Evolutionary conservation across 2,113 vertebrate species (phyloP), one percentile per base, ranked within the genome.

Genomic region (Tragelaphus buxtoni): DNA sequence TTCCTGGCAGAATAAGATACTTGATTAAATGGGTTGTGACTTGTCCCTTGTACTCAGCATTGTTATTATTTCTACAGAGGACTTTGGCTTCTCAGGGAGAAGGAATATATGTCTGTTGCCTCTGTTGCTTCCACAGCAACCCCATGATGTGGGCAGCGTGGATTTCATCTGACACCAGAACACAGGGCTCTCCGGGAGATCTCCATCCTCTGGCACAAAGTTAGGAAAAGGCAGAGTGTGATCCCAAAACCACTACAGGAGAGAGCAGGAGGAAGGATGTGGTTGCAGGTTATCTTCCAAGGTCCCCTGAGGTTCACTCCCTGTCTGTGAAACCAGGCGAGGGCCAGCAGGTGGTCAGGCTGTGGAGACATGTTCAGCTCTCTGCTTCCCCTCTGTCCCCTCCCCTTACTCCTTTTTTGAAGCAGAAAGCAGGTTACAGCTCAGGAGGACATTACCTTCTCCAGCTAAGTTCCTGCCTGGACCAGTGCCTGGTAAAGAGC

Each of bases 381-480:
- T 20, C 12, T n/a, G 45, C 39, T 12, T 9, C 28, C 28, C 49
- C 80, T 84, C 35, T 6, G 22, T 4, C 35, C 24, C 14, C 26
- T 9, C 14, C 14, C 28, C 9, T 42, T 63, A 9, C 9, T 91
- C 39, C 22, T 72, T 81, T 39, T 89, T 42, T 58, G 85, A 39
- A 17, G 28, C 69, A 98, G 97, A 97, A 81, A 98, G 98, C 16
- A 26, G 97, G 94, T 20, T 42, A 82, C 42, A 97, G 96, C n/a
- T 95, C 97, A 8, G 4, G 45, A 47, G 14, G 42, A 77, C 74
- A 77, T 9, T 2, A 45, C 14, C 42, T 77, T 77, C 45, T 16
- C 4, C 74, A 77, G 14, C 14, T 77, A 28, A 47, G 74, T 45
- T 47, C 42, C 74, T 17, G 26, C 74, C 26, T 77, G 14, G 26